Percentiles rank a stretch among this genome's conserved stretches.
phyloP scores from a whole-genome alignment of 2,113 vertebrate genomes.

The Phainopepla nitens region DNA sequence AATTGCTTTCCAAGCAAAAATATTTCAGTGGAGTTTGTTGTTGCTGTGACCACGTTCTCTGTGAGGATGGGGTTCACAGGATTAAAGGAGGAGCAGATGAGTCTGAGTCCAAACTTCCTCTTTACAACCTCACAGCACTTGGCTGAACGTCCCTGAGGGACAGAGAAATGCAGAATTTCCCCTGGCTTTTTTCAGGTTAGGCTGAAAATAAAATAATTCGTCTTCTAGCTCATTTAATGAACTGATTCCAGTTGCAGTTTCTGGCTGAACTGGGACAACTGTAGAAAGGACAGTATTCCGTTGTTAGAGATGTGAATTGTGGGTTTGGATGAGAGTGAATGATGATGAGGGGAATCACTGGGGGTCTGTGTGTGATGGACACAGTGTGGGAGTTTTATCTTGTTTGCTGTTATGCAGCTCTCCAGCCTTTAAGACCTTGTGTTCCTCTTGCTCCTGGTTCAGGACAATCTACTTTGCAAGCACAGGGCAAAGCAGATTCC shows the following conservation, averaged over 20 bases:
- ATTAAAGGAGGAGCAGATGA: neutral
- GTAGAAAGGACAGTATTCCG: neutral
- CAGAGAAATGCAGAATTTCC: neutral
- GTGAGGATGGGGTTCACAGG: neutral
- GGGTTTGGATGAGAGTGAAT: neutral
- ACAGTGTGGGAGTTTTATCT: neutral
- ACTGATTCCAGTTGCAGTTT: neutral
- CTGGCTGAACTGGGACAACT: neutral
- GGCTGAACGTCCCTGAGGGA: neutral
- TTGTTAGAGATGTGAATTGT: neutral
- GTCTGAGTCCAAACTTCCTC: neutral
- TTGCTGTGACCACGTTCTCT: neutral
- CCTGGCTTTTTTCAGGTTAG: neutral
- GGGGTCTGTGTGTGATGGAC: neutral
- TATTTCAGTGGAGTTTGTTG: neutral
- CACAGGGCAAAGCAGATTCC: neutral
- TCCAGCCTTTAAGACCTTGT: neutral
- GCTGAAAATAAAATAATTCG: neutral
- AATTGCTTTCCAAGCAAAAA: neutral
- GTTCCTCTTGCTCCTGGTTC: neutral
- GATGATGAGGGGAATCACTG: neutral
- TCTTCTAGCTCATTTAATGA: neutral
- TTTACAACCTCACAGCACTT: neutral
- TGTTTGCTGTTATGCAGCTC: accelerated
- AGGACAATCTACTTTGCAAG: neutral